A percentile compares a stretch with the other conserved stretches of the same genome.
Evolutionary conservation across 2,888 invertebrate genomes (phyloP).

Genomic region (Fissipunctia ypsillon): DNA sequence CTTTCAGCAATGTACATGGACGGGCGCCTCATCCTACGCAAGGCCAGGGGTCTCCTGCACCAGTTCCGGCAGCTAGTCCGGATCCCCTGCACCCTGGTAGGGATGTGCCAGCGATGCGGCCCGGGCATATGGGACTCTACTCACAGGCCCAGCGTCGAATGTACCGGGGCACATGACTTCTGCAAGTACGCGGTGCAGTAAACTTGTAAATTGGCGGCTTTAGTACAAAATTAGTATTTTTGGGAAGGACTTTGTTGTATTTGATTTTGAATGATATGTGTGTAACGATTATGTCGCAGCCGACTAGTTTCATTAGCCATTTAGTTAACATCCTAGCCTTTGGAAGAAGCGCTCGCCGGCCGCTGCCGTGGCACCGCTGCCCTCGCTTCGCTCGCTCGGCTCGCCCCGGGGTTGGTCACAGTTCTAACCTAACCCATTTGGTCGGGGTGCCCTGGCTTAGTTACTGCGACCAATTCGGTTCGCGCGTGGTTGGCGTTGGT

Average conservation of each 20-base stretch:
- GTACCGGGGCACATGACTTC: constrained; percentile 93
- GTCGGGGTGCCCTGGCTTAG: too few relatives aligned
- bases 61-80: constrained; percentile 96
- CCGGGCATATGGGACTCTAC: constrained; percentile 99
- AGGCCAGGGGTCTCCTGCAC: constrained; percentile 97
- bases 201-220: constrained; percentile 2
- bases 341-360: too few relatives aligned
- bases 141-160: constrained; percentile 96
- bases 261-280: constrained; percentile 14
- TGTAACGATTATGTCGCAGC: too few relatives aligned
- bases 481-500: too few relatives aligned
- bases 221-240: background rate
- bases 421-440: too few relatives aligned
- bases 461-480: too few relatives aligned
- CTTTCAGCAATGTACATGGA: constrained; percentile 98
- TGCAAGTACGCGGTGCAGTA: constrained; percentile 85
- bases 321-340: too few relatives aligned
- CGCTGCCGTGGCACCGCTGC: too few relatives aligned
- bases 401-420: too few relatives aligned
- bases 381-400: too few relatives aligned
- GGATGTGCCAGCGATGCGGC: constrained; percentile 96
- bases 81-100: constrained; percentile 97
- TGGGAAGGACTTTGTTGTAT: constrained; percentile 1
- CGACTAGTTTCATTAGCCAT: too few relatives aligned
- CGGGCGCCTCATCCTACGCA: constrained; percentile 96